Conservation (phyloP, 2,113 vertebrate genomes). For the Siniperca knerii region DNA sequence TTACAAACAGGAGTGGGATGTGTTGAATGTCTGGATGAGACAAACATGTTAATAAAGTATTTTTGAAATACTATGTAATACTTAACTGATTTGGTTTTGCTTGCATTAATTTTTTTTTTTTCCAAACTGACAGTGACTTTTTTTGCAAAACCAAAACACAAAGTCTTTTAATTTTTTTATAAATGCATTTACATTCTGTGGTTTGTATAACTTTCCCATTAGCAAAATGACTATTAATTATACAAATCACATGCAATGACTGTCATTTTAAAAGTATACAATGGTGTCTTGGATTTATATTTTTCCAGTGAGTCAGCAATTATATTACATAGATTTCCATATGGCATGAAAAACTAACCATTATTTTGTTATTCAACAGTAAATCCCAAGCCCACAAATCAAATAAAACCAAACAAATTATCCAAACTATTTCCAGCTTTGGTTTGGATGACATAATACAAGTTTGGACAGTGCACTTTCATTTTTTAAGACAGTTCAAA, state of each 20-base stretch:
- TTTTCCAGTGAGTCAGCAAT: background rate
- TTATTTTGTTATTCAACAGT: background rate
- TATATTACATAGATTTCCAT: background rate
- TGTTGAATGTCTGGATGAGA: conserved; percentile 60
- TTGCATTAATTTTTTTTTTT: background rate
- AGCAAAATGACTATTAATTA: background rate
- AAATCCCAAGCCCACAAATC: background rate
- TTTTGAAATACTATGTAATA: conserved; percentile 68
- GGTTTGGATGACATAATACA: background rate
- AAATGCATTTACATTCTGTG: background rate
- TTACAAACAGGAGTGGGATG: conserved; percentile 60
- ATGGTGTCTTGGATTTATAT: background rate
- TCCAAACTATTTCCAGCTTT: background rate
- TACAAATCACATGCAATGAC: background rate
- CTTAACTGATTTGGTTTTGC: background rate
- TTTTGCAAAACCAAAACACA: background rate
- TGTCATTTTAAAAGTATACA: background rate
- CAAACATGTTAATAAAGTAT: conserved; percentile 74
- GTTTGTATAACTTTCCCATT: background rate
- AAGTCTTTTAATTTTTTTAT: background rate
- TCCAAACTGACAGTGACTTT: background rate
- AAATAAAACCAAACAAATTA: background rate
- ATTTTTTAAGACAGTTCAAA: background rate
- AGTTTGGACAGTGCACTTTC: background rate
- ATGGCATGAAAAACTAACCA: background rate